Percentiles rank a stretch among this genome's conserved stretches.
These are phyloP conservation scores for Saxicola maurus DNA, from an alignment of 2,797 vertebrate genomes.

Conservation along the genomic window DNA sequence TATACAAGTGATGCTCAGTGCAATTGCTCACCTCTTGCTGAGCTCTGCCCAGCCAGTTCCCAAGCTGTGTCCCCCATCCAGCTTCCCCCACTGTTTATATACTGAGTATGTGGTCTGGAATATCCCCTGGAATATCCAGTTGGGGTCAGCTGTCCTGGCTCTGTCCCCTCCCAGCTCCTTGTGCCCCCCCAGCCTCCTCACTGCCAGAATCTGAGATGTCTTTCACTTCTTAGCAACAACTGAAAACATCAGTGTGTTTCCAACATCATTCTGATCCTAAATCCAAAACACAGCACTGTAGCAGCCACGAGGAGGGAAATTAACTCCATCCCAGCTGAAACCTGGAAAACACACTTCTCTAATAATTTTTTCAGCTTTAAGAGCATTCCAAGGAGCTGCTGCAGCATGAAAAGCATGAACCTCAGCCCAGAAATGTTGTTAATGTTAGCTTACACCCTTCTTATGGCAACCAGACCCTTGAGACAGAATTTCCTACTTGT, in stretches of 20 bases:
- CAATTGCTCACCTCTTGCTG: neutral
- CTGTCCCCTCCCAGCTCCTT: neutral
- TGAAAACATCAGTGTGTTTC: neutral
- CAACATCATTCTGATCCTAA: neutral
- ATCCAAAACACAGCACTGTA: neutral
- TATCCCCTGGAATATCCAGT: neutral
- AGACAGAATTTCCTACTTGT: conserved; percentile 25
- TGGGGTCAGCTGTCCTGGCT: neutral
- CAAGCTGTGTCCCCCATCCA: neutral
- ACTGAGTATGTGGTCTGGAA: neutral
- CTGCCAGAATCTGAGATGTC: neutral
- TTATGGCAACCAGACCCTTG: neutral
- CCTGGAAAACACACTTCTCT: neutral
- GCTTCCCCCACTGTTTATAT: no score
- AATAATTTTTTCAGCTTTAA: neutral
- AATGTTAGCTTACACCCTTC: neutral
- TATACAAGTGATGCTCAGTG: neutral
- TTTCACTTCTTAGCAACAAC: neutral
- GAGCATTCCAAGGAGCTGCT: neutral
- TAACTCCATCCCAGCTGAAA: neutral
- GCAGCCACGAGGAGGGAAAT: neutral
- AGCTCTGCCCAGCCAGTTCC: neutral
- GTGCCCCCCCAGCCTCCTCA: neutral
- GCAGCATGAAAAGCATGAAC: neutral
- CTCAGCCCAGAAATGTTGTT: neutral